phyloP scores from a whole-genome alignment of 1,140 invertebrate species.

The Apis florea region DNA sequence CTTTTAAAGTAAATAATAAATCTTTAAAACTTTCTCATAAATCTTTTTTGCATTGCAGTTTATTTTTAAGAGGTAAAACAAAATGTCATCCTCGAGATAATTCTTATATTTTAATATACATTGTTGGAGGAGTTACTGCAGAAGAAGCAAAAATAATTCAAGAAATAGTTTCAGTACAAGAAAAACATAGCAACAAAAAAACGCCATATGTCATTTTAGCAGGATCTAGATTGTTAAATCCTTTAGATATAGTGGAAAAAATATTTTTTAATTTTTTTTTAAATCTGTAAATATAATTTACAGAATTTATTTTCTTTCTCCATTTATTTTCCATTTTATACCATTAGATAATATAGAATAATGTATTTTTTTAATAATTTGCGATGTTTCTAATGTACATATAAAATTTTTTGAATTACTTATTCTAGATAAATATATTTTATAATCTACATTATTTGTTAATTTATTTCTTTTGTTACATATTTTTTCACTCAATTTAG shows the following conservation, averaged over 20 bases:
- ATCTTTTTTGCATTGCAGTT: slow-evolving; percentile 66
- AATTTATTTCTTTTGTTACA: slow-evolving; percentile 53
- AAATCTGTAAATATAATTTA: slow-evolving; percentile 61
- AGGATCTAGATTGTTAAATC: slow-evolving; percentile 74
- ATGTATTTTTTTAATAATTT: slow-evolving; percentile 41
- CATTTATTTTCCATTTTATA: slow-evolving; percentile 59
- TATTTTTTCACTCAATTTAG: slow-evolving; percentile 66
- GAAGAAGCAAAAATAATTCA: slow-evolving; percentile 79
- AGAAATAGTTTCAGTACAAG: slow-evolving; percentile 54
- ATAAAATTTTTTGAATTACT: slow-evolving; percentile 34
- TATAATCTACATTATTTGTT: slow-evolving; percentile 61
- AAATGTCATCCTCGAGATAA: slow-evolving; percentile 82
- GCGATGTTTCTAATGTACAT: slow-evolving; percentile 53
- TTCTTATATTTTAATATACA: slow-evolving; percentile 81
- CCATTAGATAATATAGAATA: slow-evolving; percentile 60
- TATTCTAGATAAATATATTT: slow-evolving; percentile 60
- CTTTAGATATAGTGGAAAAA: slow-evolving; percentile 72
- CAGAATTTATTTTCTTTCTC: slow-evolving; percentile 26
- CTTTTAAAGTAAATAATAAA: background rate
- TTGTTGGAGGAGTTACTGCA: slow-evolving; percentile 83
- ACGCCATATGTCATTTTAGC: slow-evolving; percentile 69
- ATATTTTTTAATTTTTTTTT: slow-evolving; percentile 65
- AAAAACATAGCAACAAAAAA: slow-evolving; percentile 38
- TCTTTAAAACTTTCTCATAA: background rate
- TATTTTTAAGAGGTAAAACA: slow-evolving; percentile 71